Base-by-base conservation (phyloP, 2,797 vertebrate genomes). In the Artibeus lituratus region DNA sequence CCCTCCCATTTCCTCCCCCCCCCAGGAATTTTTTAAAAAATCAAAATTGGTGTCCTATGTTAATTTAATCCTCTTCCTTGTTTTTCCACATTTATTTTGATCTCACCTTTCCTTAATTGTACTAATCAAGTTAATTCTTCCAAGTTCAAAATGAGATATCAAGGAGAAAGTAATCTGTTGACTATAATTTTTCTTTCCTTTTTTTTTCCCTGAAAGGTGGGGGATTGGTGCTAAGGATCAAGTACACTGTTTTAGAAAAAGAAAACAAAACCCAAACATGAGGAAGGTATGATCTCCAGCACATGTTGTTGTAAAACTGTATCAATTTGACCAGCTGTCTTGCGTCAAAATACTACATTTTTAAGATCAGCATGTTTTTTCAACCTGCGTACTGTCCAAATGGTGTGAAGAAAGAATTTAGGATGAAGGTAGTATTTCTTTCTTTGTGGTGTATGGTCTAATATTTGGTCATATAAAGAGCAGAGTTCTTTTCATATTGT, bases 31-130 rank as follows among this genome's bases (percentile, higher is more conserved):
- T 37, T 91, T 42, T 4, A 42, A 42, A 42, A 93, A 62, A 86
- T 87, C n/a, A 44, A 87, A 67, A 84, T 87, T 92, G 24, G 10
- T 89, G 35, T 88, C 16, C 14, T 93, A 26, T 72, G 21, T 95
- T 96, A 80, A 87, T 81, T 89, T 95, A 86, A 91, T 62, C 21
- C 7, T 92, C 1, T 49, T 78, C 78, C n/a, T 35, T 85, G 73
- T 77, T 92, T 89, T 91, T 87, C 55, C 29, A 29, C 77, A 42
- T 77, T 93, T 84, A n/a, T 81, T 76, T 87, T 95, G 65, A 51
- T 49, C 32, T 94, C 21, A 80, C 35, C 51, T 15, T 93, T 96
- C 35, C 29, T 93, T 96, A 87, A 96, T 70, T 95, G n/a, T 96
- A 74, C 76, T 92, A 80, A 92, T 92, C 37, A 80, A 11, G 0